These are phyloP conservation scores for Podargus strigoides DNA, from an alignment of 2,797 vertebrate species.

Conservation along the genomic window DNA sequence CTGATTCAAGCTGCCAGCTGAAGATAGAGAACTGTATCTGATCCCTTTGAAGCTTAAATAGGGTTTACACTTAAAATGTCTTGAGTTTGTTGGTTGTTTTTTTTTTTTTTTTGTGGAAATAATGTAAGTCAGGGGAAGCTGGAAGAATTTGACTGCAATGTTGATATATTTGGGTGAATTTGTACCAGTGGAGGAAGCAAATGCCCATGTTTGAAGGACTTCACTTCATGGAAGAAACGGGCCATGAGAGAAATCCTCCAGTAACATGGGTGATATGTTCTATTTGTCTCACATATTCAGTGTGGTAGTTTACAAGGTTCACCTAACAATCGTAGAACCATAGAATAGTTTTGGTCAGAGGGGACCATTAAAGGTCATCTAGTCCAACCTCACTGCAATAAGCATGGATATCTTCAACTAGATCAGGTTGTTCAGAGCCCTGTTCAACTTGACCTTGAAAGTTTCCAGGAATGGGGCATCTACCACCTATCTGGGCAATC, in stretches of 20 bases:
- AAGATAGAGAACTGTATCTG: conserved; percentile 13
- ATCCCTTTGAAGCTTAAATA: conserved; percentile 1
- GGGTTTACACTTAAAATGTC: neutral
- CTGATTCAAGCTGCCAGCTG: conserved; percentile 1
- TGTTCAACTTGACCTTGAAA: neutral
- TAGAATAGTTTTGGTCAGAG: neutral
- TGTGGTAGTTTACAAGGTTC: neutral
- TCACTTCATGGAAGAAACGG: neutral
- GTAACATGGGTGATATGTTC: neutral
- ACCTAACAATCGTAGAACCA: neutral
- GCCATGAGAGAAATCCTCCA: neutral
- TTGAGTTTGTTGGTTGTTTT: too few species aligned
- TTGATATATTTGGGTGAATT: neutral
- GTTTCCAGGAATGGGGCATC: neutral
- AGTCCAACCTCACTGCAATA: neutral
- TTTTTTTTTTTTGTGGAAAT: conserved; percentile 32
- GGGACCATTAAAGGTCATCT: neutral
- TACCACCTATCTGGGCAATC: too few species aligned
- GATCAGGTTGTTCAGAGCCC: neutral
- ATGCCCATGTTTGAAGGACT: neutral
- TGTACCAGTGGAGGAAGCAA: neutral
- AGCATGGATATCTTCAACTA: neutral
- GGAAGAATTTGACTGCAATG: neutral
- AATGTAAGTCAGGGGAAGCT: neutral
- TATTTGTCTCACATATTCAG: neutral